These are phyloP conservation scores for Napeogenes inachia DNA, from an alignment of 2,888 invertebrate species.

Conservation along the genomic window DNA sequence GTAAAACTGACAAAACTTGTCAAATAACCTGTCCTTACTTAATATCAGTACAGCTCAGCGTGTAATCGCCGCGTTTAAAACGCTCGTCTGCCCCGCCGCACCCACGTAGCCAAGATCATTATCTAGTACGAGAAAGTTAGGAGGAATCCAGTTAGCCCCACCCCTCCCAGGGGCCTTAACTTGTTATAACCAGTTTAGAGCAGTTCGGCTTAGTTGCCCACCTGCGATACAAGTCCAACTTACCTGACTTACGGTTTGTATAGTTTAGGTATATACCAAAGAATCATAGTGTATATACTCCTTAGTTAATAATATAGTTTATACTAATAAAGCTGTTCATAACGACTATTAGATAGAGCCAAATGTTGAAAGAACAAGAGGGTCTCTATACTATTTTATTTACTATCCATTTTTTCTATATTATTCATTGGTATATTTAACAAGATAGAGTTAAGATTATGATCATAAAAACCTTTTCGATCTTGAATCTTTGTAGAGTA, in stretches of 20 bases:
- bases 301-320: conserved; percentile 7
- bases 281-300: neutral
- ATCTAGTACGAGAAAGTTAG: conserved; percentile 72
- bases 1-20: too few relatives aligned
- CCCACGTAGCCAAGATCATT: conserved; percentile 75
- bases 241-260: conserved; percentile 45
- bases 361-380: too few relatives aligned
- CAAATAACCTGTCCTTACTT: neutral
- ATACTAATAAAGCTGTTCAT: neutral
- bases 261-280: conserved; percentile 6
- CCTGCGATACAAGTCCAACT: conserved; percentile 68
- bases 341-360: too few relatives aligned
- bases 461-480: too few relatives aligned
- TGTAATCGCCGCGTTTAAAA: conserved; percentile 37
- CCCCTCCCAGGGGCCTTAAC: conserved; percentile 54
- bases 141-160: conserved; percentile 71
- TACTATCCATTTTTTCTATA: too few relatives aligned
- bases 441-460: too few relatives aligned
- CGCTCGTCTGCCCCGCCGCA: conserved; percentile 42
- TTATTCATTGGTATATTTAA: too few relatives aligned
- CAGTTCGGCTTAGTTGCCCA: conserved; percentile 67
- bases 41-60: conserved; percentile 26
- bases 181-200: conserved; percentile 74
- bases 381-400: too few relatives aligned
- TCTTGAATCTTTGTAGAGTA: too few relatives aligned